Base-by-base conservation (phyloP, 2,797 vertebrate species). In the Babyrousa celebensis region DNA sequence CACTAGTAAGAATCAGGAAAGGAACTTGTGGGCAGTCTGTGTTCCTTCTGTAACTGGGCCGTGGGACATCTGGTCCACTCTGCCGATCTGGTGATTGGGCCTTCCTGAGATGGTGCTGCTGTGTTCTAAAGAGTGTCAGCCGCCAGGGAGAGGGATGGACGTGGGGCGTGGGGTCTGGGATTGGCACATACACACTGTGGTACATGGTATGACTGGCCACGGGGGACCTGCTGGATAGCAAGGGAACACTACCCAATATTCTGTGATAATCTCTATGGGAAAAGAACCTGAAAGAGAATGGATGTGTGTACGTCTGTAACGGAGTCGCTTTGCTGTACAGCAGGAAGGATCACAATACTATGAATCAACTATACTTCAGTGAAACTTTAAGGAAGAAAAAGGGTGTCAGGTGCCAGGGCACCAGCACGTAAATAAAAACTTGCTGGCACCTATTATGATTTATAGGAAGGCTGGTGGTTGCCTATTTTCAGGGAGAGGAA, bases 401-500 rank as follows among this genome's bases (percentile, higher is more conserved):
- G 58, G 71, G 40, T 77, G 21, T 80, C 74, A 70, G 29, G 32
- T 85, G 48, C 79, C 5, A 43, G 25, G 15, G 62, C n/a, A 74
- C 11, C 72, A 29, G 52, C 21, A 21, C 56, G 75, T 60, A 67
- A 68, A 91, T 83, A 68, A 62, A 89, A 74, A 84, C 12, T 78
- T 11, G 48, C 52, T 71, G 48, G n/a, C 6, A 65, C 52, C n/a
- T 79, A 21, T 60, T 95, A 52, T 60, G 54, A 80, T 82, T 77
- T 72, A n/a, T 16, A 32, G 70, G 62, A 95, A 78, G 25, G 71
- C 79, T 9, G 48, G 43, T 79, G 63, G 80, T 68, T 89, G 18
- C 27, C 12, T 65, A 20, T 75, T 91, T 95, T 70, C 67, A 77
- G 72, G 90, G 77, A 74, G 27, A 90, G 43, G 25, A 68, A 21